Evolutionary conservation across 2,888 invertebrate genomes (phyloP), one percentile per base, ranked within the genome.

Genomic region (Acleris holmiana): DNA sequence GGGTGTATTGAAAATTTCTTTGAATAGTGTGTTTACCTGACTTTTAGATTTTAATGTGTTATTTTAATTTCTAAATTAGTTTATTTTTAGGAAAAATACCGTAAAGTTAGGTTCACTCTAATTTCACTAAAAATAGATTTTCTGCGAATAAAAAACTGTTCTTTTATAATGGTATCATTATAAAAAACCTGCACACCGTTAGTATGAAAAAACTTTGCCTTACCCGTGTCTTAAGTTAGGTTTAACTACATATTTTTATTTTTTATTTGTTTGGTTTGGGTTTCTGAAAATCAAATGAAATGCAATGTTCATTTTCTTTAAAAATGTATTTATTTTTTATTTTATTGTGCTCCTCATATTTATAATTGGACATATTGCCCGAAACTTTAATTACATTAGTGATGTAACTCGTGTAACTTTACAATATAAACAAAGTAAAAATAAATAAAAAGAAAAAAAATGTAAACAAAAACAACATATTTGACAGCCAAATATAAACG

Each of bases 291-390:
- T 44, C 46, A 50, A 76, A 73, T 68, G 49, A 80, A 78, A 82
- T 71, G 66, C 68, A 59, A 21, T 18, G 6, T 55, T 17, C 48
- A 61, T 13, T 66, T 78, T 83, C 84, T 83, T 87, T 88, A 91
- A 83, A 92, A 92, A 91, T 86, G 81, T 91, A 89, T 90, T 91
- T 91, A 86, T 86, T 89, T 88, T 88, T 88, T 84, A 87, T 88
- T 88, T 91, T 91, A 91, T 91, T 91, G 90, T 91, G 91, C 91
- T 91, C 79, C 77, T 89, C 88, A 87, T 89, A 88, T 86, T 89
- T 80, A 88, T 85, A 86, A 85, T 86, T 70, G 83, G 85, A 86
- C 86, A 76, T 69, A 69, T 59, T 68, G 84, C 74, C 85, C 86
- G 74, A 84, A 82, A 82, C 79, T 83, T 81, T 77, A 78, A 82